Evolutionary conservation across 2,888 invertebrate species (phyloP).

Genomic region (Campoplex capitator): DNA sequence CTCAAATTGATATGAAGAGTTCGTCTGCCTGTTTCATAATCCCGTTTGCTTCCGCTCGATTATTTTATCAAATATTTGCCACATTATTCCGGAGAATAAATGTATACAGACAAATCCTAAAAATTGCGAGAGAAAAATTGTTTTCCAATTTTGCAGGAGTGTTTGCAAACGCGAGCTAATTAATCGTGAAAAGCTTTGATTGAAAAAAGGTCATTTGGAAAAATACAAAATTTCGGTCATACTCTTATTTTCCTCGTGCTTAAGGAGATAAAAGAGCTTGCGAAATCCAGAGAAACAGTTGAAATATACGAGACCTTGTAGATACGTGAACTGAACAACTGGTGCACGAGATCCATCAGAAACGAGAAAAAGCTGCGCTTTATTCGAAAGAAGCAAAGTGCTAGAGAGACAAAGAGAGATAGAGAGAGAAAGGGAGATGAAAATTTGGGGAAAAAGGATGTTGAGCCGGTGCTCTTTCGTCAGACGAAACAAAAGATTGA

Average conservation of each 20-base stretch:
- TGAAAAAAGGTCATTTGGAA: background rate
- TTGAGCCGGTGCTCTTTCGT: slow-evolving; percentile 37
- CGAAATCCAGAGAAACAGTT: slow-evolving; percentile 10
- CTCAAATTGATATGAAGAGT: background rate
- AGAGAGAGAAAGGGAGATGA: background rate
- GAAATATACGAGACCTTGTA: slow-evolving; percentile 10
- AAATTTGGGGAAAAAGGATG: slow-evolving; percentile 19
- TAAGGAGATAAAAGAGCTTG: slow-evolving; percentile 17
- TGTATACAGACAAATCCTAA: background rate
- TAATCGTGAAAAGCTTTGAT: background rate
- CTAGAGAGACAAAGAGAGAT: background rate
- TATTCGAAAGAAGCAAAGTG: background rate
- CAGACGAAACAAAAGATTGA: slow-evolving; percentile 63
- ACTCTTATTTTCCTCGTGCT: slow-evolving; percentile 17
- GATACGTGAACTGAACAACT: slow-evolving; percentile 4
- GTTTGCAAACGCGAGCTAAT: background rate
- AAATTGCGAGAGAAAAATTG: background rate
- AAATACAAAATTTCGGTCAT: background rate
- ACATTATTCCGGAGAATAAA: background rate
- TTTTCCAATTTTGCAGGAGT: background rate
- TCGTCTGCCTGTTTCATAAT: background rate
- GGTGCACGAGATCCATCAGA: slow-evolving; percentile 15
- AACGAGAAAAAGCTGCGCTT: background rate
- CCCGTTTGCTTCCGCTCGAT: background rate
- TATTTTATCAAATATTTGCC: background rate